A percentile compares a stretch with the other conserved stretches of the same genome.
phyloP scores from a whole-genome alignment of 2,797 vertebrate species.

The Protosalanx chinensis region DNA sequence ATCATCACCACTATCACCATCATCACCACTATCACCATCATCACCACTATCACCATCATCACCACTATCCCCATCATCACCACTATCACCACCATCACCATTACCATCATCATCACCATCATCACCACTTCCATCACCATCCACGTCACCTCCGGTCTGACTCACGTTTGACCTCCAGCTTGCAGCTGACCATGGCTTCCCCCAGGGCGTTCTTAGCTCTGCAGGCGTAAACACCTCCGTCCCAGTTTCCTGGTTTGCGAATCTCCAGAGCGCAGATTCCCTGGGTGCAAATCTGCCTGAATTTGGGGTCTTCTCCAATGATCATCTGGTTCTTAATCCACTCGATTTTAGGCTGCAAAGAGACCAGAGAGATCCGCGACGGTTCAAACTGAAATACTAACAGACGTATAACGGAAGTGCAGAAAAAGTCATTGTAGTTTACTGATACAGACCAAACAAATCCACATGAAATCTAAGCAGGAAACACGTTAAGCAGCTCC shows the following conservation, averaged over 20 bases:
- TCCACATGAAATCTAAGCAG: too few relatives aligned
- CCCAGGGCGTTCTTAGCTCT: conserved; percentile 84
- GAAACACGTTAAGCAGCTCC: neutral
- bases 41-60: neutral
- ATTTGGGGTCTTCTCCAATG: conserved; percentile 90
- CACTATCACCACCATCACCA: neutral
- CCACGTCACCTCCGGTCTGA: conserved; percentile 11
- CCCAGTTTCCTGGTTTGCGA: conserved; percentile 87
- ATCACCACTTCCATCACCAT: neutral
- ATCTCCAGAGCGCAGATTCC: conserved; percentile 95
- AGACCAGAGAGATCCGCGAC: neutral
- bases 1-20: neutral
- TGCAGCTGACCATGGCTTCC: conserved; percentile 85
- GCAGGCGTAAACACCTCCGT: conserved; percentile 90
- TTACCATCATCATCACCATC: neutral
- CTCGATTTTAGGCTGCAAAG: conserved; percentile 82
- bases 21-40: too few relatives aligned
- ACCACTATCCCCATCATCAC: neutral
- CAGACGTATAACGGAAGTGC: too few relatives aligned
- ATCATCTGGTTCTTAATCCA: conserved; percentile 98
- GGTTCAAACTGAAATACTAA: neutral
- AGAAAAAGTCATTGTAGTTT: too few relatives aligned
- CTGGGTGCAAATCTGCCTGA: conserved; percentile 83
- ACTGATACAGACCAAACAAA: too few relatives aligned
- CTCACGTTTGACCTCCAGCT: conserved; percentile 91